These are phyloP conservation scores for Cossypha polioptera DNA, from an alignment of 2,797 vertebrate genomes.

Conservation along the genomic window DNA sequence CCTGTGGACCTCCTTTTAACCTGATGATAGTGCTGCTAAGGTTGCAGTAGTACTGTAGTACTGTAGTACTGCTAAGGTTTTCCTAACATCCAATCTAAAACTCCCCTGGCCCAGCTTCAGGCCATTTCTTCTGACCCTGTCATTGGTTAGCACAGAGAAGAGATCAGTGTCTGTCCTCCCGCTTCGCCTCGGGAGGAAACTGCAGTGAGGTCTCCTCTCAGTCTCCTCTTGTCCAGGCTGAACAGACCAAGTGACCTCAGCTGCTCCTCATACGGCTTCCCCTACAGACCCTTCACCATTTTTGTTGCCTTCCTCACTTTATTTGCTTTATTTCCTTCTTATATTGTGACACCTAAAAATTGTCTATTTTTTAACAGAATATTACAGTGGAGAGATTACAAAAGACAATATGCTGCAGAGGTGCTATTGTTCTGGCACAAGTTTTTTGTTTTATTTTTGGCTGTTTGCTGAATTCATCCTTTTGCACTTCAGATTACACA, in stretches of 20 bases:
- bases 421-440: not conserved
- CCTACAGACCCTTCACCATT: not conserved
- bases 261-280: rapidly evolving
- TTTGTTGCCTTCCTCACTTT: not conserved
- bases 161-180: not conserved
- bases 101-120: not conserved
- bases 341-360: not conserved
- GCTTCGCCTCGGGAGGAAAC: rapidly evolving
- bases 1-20: not conserved
- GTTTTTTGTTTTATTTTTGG: conserved; percentile 6
- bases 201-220: not conserved
- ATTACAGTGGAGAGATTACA: not conserved
- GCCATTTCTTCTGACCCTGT: not conserved
- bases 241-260: not conserved
- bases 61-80: not conserved
- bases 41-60: not conserved
- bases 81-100: not conserved
- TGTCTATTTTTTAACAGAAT: not conserved
- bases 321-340: not conserved
- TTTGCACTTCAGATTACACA: not conserved
- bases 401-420: not conserved
- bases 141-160: not conserved
- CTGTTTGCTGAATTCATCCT: not conserved
- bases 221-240: not conserved
- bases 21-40: not conserved